Conservation (phyloP, 2,113 vertebrate species). For the Urocolius indicus region DNA sequence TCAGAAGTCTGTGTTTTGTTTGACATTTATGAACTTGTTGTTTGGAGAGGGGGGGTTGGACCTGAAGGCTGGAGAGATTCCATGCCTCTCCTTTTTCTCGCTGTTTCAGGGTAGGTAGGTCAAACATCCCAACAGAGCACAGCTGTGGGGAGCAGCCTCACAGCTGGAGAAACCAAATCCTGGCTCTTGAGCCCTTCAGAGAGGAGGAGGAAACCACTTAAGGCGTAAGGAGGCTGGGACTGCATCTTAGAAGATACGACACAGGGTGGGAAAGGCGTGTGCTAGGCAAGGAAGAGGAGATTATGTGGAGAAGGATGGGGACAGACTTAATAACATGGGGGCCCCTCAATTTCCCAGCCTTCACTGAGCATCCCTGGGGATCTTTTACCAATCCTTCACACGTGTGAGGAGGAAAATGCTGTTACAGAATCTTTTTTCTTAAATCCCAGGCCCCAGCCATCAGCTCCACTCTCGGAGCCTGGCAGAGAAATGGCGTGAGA, state of each 20-base stretch:
- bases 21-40: background rate
- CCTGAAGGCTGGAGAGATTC: background rate
- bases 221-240: background rate
- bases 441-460: background rate
- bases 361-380: background rate
- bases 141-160: background rate
- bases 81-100: background rate
- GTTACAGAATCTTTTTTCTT: background rate
- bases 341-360: background rate
- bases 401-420: background rate
- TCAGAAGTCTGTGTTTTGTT: background rate
- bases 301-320: background rate
- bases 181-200: constrained; percentile 12
- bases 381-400: background rate
- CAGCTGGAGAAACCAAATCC: constrained; percentile 41
- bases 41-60: background rate
- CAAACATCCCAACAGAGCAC: background rate
- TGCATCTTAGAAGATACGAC: background rate
- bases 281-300: background rate
- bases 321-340: background rate
- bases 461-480: background rate
- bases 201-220: background rate
- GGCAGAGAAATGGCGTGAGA: background rate
- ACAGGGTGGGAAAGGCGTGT: background rate
- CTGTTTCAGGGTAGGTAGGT: background rate